These are phyloP conservation scores for Brachypterus glaber DNA, from an alignment of 2,888 invertebrate genomes.

Conservation along the genomic window DNA sequence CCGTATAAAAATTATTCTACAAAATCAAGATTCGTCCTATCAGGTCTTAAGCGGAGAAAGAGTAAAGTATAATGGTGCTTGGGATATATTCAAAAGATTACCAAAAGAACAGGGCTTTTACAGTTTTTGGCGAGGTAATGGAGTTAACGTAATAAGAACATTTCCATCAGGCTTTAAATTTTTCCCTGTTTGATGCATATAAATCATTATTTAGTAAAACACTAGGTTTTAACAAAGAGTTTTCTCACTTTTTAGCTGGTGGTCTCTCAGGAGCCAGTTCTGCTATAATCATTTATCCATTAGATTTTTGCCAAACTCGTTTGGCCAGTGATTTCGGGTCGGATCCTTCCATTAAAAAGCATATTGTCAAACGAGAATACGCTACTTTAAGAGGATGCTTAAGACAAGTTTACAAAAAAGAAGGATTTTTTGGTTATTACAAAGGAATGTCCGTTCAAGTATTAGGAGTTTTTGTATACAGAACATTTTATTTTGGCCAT, in stretches of 20 bases:
- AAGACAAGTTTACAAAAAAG: background rate
- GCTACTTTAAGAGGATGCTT: background rate
- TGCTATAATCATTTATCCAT: conserved; percentile 13
- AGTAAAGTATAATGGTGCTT: conserved; percentile 14
- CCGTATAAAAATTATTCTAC: conserved; percentile 21
- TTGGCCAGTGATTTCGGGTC: background rate
- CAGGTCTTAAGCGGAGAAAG: conserved; percentile 19
- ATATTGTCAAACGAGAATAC: background rate
- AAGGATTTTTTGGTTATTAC: background rate
- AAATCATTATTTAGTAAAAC: too few species aligned
- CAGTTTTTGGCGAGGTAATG: conserved; percentile 23
- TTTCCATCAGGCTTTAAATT: conserved; percentile 21
- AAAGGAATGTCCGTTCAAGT: background rate
- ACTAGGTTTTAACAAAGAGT: background rate
- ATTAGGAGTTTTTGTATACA: background rate
- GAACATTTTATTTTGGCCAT: background rate
- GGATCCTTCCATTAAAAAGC: background rate
- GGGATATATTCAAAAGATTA: conserved; percentile 17
- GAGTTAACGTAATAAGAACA: conserved; percentile 19
- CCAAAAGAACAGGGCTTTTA: conserved; percentile 21
- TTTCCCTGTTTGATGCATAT: conserved; percentile 16
- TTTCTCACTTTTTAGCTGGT: background rate
- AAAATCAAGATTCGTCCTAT: conserved; percentile 20
- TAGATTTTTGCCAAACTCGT: conserved; percentile 21
- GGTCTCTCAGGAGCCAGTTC: background rate